A percentile compares a stretch with the other conserved stretches of the same genome.
Evolutionary conservation across 2,797 vertebrate genomes (phyloP).

Genomic region (Argentina silus): DNA sequence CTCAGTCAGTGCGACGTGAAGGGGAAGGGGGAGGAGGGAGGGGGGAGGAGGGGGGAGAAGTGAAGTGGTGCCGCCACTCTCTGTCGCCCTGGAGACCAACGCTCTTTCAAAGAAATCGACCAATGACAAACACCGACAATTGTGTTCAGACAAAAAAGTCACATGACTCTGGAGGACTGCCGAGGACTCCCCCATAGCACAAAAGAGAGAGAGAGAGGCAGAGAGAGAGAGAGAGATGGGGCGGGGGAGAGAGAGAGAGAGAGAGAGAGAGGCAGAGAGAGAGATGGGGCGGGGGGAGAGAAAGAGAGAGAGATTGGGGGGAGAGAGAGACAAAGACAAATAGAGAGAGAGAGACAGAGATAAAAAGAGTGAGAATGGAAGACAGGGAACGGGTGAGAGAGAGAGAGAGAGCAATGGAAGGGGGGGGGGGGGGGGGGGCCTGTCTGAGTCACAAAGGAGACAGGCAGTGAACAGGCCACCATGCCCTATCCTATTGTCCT

Average conservation of each 20-base stretch:
- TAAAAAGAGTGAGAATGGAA: constrained; percentile 6
- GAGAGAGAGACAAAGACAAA: neutral
- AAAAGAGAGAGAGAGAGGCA: constrained; percentile 23
- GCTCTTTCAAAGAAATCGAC: constrained; percentile 79
- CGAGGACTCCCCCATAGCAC: constrained; percentile 59
- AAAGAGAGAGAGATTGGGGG: constrained; percentile 14
- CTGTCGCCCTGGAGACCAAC: constrained; percentile 80
- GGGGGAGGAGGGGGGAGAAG: constrained; percentile 63
- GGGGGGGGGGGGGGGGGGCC: constrained; percentile 3
- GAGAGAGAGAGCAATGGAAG: neutral
- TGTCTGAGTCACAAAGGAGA: constrained; percentile 36
- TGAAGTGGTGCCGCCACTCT: constrained; percentile 81
- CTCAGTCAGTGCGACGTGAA: constrained; percentile 31
- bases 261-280: constrained; percentile 3
- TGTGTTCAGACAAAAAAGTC: constrained; percentile 81
- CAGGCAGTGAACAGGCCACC: constrained; percentile 29
- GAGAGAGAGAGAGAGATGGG: constrained; percentile 13
- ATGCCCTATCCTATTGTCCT: constrained; percentile 23
- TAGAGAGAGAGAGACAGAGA: neutral
- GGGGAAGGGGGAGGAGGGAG: constrained; percentile 32
- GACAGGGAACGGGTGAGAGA: neutral
- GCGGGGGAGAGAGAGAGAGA: constrained; percentile 23
- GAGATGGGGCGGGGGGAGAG: constrained; percentile 6
- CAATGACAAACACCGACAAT: constrained; percentile 80
- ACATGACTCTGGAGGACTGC: constrained; percentile 75